Evolutionary conservation across 2,113 vertebrate genomes (phyloP).

Genomic region (Pelecanus crispus): DNA sequence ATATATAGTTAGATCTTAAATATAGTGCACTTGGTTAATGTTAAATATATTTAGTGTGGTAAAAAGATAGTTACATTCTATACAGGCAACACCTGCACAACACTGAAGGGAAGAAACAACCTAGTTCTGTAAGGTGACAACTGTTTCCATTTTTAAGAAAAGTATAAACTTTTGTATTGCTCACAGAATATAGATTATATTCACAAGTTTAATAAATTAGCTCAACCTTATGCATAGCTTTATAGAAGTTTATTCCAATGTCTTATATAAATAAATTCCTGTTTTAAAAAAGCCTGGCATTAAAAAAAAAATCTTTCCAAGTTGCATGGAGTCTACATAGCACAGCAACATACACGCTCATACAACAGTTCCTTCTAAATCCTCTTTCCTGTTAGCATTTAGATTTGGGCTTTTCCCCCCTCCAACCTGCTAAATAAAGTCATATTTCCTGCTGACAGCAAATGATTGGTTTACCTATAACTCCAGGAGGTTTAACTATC

Average conservation of each 20-base stretch:
- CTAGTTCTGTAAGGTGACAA: background rate
- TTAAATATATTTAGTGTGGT: background rate
- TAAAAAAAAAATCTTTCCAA: background rate
- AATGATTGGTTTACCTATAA: constrained; percentile 90
- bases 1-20: background rate
- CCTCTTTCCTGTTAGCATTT: constrained; percentile 40
- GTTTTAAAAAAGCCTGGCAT: background rate
- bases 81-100: background rate
- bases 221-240: background rate
- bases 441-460: constrained; percentile 85
- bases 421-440: constrained; percentile 82
- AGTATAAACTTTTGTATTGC: background rate
- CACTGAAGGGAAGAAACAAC: background rate
- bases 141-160: background rate
- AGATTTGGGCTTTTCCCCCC: constrained; percentile 19
- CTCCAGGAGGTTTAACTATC: constrained; percentile 83
- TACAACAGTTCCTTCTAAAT: constrained; percentile 23
- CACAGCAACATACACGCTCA: background rate
- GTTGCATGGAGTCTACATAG: background rate
- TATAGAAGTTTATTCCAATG: background rate
- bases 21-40: background rate
- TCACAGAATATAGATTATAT: background rate
- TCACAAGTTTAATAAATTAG: background rate
- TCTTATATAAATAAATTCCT: background rate
- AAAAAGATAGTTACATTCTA: background rate